Base-by-base conservation (phyloP, 2,797 vertebrate species). In the Pelodytes ibericus region DNA sequence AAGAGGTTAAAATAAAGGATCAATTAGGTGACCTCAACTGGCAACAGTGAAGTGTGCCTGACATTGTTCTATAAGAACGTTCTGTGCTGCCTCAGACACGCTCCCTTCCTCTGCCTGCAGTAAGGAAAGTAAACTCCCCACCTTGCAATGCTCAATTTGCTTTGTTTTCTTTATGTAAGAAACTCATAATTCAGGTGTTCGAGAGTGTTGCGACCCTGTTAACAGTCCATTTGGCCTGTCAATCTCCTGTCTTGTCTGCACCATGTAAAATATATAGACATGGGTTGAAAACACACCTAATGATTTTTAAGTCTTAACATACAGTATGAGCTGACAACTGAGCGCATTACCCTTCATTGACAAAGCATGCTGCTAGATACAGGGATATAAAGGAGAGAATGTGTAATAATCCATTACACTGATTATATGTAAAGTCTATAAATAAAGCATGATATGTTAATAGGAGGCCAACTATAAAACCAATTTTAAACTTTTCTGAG, bases 21-120 rank as follows among this genome's bases (percentile, higher is more conserved):
- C 84, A 71, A 75, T 2, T 44, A 70, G 75, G 84, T 79, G 76
- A 86, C 82, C 81, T 66, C 61, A 24, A 0, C 81, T 90, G 89
- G 89, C 89, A 71, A 20, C 2, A 4, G 73, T 89, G 89, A 88
- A 81, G 80, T 88, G 90, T 90, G 91, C 84, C 90, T 86, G 74
- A 84, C 84, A 89, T 89, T 91, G 88, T 87, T 84, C 74, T 51
- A 29, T 0, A 27, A 79, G 89, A 91, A 90, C 84, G 65, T 81
- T 85, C 56, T 84, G 86, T 90, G 82, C 85, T 82, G 65, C 80
- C 74, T 41, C 78, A 80, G 85, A 68, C 88, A 82, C 25, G 44
- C 87, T 89, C 83, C 87, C 90, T 86, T 89, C 83, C 84, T 72
- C 77, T 75, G 77, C 81, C 80, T 75, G 58, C 25, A 59, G 84